Percentiles rank a stretch among this genome's conserved stretches.
phyloP scores from a whole-genome alignment of 2,113 vertebrate species.

The Alethe diademata region DNA sequence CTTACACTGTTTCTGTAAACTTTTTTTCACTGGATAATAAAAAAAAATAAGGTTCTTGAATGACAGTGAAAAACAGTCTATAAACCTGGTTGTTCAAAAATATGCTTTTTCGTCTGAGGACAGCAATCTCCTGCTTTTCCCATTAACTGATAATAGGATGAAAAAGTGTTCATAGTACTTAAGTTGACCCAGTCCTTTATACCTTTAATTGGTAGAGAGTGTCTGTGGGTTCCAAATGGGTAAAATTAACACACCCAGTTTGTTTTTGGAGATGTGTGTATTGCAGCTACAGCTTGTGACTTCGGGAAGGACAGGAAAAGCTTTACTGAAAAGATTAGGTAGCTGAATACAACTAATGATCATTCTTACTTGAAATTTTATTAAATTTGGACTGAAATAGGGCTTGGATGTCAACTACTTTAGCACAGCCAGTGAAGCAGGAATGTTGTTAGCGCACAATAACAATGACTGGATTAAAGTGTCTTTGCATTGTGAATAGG shows the following conservation, averaged over 20 bases:
- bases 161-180: neutral
- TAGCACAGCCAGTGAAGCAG: neutral
- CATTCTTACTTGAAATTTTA: neutral
- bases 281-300: neutral
- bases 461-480: conserved; percentile 33
- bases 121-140: neutral
- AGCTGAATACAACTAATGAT: neutral
- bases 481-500: conserved; percentile 4
- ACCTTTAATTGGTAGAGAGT: neutral
- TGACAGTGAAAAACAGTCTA: neutral
- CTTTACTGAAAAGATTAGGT: neutral
- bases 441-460: neutral
- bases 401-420: neutral
- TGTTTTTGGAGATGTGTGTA: neutral
- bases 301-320: neutral
- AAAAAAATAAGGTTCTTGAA: neutral
- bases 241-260: neutral
- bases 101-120: neutral
- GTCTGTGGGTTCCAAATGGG: neutral
- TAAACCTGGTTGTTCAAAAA: neutral
- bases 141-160: neutral
- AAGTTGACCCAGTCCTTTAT: neutral
- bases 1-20: neutral
- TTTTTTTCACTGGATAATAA: neutral
- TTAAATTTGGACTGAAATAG: neutral